Conservation (phyloP, 2,888 invertebrate genomes). For the Molorchus minor region DNA sequence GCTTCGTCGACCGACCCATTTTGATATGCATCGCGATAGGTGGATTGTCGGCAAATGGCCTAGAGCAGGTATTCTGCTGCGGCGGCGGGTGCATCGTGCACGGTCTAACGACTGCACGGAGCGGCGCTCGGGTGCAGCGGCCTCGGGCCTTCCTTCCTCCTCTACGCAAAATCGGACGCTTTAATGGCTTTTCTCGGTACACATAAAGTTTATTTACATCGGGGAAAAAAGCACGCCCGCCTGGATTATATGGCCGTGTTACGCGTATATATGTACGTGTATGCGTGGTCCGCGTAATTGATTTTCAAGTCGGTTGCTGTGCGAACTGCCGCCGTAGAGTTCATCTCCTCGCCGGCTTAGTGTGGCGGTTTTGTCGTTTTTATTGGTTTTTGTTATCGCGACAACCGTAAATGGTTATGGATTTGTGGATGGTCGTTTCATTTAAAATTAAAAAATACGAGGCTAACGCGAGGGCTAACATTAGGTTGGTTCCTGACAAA, state of each 20-base stretch:
- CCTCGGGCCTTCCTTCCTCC: constrained; percentile 22
- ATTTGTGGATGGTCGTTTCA: no score
- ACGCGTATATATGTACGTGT: neutral
- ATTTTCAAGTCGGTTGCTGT: no score
- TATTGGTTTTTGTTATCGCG: no score
- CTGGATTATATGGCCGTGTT: constrained; percentile 8
- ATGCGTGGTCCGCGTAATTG: no score
- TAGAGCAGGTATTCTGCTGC: constrained; percentile 23
- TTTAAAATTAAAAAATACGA: no score
- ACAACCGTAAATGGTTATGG: no score
- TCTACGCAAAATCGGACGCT: constrained; percentile 21
- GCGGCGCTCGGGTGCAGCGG: constrained; percentile 17
- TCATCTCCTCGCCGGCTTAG: no score
- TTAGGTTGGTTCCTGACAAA: no score
- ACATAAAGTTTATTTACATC: constrained; percentile 22
- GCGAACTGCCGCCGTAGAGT: no score
- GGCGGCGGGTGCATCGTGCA: constrained; percentile 15
- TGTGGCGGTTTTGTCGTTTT: no score
- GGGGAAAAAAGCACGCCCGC: neutral
- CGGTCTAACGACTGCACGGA: constrained; percentile 17
- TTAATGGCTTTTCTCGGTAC: constrained; percentile 24
- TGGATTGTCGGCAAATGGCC: constrained; percentile 23
- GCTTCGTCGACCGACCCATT: constrained; percentile 23
- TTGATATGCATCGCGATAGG: constrained; percentile 28
- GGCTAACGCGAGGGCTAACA: no score